Evolutionary conservation across 2,888 invertebrate species (phyloP).

Genomic region (Patella depressa): DNA sequence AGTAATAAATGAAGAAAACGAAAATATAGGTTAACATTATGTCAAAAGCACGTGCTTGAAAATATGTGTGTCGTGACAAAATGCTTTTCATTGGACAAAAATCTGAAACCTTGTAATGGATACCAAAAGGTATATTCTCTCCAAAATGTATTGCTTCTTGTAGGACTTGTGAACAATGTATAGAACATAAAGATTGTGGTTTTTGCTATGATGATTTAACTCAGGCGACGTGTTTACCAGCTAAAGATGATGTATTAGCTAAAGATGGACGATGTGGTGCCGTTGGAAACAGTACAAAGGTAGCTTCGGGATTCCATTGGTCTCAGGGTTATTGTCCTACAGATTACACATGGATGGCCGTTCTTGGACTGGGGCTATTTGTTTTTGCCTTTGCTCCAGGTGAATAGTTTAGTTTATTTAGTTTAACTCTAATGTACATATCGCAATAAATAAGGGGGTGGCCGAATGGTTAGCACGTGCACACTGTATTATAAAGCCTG

Average conservation of each 20-base stretch:
- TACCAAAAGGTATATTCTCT: not conserved
- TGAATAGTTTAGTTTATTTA: conserved; percentile 26
- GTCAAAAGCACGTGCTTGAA: too few species aligned
- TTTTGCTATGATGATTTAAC: conserved; percentile 68
- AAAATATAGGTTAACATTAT: too few species aligned
- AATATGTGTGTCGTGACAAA: too few species aligned
- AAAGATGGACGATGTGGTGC: conserved; percentile 29
- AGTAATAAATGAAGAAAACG: too few species aligned
- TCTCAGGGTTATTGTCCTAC: conserved; percentile 72
- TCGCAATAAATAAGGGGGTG: too few species aligned
- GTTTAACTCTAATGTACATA: too few species aligned
- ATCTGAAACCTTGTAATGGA: too few species aligned
- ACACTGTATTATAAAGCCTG: too few species aligned
- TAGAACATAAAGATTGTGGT: conserved; percentile 69
- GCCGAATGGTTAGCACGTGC: too few species aligned
- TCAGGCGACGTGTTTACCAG: conserved; percentile 63
- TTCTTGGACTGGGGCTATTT: conserved; percentile 72
- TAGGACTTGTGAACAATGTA: conserved; percentile 55
- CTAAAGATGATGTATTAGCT: conserved; percentile 20
- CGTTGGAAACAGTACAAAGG: conserved; percentile 18
- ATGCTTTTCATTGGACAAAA: too few species aligned
- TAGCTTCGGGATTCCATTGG: conserved; percentile 46
- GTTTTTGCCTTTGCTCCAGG: conserved; percentile 73
- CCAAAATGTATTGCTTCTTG: too few species aligned
- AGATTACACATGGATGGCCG: conserved; percentile 70